Conservation (phyloP, 2,888 invertebrate species). For the Drosophila ochracea region DNA sequence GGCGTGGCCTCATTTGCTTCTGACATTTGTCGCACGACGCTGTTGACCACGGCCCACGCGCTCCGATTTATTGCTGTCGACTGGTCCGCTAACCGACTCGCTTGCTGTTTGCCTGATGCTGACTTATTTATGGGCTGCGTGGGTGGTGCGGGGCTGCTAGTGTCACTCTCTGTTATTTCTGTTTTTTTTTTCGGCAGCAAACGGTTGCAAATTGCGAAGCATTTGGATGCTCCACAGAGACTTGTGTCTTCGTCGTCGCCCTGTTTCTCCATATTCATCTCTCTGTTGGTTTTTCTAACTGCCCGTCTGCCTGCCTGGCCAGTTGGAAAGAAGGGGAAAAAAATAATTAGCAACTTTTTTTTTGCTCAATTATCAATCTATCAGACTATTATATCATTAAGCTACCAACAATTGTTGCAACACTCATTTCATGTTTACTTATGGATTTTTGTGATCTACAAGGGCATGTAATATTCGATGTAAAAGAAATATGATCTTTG, state of each 20-base stretch:
- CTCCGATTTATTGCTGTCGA: conserved; percentile 71
- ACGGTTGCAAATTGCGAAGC: conserved; percentile 77
- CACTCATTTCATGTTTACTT: not conserved
- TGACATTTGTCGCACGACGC: conserved; percentile 73
- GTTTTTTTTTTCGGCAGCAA: conserved; percentile 72
- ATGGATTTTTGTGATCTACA: not conserved
- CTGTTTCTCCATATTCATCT: conserved; percentile 3
- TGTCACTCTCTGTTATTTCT: conserved; percentile 15
- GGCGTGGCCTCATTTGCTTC: conserved; percentile 67
- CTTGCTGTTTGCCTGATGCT: conserved; percentile 32
- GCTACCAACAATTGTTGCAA: not conserved
- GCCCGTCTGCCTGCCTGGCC: conserved; percentile 11
- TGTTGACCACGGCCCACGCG: conserved; percentile 64
- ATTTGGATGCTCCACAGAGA: conserved; percentile 48
- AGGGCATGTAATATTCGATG: conserved; percentile 6
- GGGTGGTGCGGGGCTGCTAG: conserved; percentile 52
- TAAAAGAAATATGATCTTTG: not conserved
- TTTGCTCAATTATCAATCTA: not conserved
- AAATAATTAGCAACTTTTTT: not conserved
- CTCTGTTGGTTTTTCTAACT: conserved; percentile 19
- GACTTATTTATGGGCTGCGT: conserved; percentile 69
- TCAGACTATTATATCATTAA: not conserved
- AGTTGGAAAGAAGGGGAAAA: conserved; percentile 29
- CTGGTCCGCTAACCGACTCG: conserved; percentile 55
- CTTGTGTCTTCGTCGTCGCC: conserved; percentile 10